Percentiles rank a stretch among this genome's conserved stretches.
phyloP scores from a whole-genome alignment of 1,140 invertebrate genomes.

The Ectropis grisescens region DNA sequence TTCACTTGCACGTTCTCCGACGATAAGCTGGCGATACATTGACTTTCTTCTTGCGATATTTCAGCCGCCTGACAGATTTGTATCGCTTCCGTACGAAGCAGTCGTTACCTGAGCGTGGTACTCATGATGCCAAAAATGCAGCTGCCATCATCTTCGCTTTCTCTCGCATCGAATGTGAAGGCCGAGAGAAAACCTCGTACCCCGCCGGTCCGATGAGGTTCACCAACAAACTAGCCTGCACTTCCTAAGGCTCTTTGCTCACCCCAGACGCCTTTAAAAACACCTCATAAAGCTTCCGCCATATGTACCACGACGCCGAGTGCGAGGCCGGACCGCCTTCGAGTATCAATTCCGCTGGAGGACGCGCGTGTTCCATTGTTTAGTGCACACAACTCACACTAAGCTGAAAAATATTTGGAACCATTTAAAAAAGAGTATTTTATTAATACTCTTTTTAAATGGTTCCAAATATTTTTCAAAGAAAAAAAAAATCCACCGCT shows the following conservation, averaged over 20 bases:
- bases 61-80: neutral
- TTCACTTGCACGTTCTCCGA: too few species aligned
- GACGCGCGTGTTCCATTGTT: constrained; percentile 13
- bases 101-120: neutral
- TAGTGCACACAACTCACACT: too few species aligned
- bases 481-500: too few species aligned
- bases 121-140: constrained; percentile 1
- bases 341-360: constrained; percentile 12
- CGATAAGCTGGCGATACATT: neutral
- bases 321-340: constrained; percentile 7
- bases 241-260: constrained; percentile 9
- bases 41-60: neutral
- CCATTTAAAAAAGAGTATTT: too few species aligned
- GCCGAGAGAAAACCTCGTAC: neutral
- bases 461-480: too few species aligned
- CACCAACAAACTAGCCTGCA: constrained; percentile 14
- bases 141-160: neutral
- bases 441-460: too few species aligned
- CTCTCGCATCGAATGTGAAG: neutral
- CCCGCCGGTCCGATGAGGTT: constrained; percentile 11
- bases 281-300: constrained; percentile 7
- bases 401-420: too few species aligned
- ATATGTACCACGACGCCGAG: constrained; percentile 6
- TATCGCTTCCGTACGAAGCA: neutral
- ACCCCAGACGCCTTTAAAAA: constrained; percentile 13